These are phyloP conservation scores for Odontamblyopus lacepedii DNA, from an alignment of 2,797 vertebrate species.

Conservation along the genomic window DNA sequence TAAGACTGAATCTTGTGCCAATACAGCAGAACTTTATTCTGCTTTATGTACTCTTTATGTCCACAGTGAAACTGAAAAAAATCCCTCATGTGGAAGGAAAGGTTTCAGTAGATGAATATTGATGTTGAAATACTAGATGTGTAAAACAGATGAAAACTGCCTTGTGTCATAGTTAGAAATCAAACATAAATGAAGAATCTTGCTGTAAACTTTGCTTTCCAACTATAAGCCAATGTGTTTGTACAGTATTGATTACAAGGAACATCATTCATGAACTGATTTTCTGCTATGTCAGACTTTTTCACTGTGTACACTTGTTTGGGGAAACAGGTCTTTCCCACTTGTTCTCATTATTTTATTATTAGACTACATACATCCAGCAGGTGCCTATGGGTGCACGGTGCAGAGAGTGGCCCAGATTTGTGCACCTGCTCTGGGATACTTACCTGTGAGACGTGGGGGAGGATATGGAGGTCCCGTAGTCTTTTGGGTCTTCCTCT, in stretches of 20 bases:
- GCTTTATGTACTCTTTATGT: background rate
- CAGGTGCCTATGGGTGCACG: constrained; percentile 7
- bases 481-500: constrained; percentile 59
- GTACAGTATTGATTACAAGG: background rate
- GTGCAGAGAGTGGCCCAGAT: constrained; percentile 46
- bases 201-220: background rate
- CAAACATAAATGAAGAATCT: background rate
- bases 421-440: constrained; percentile 52
- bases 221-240: background rate
- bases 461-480: constrained; percentile 32
- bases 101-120: background rate
- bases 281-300: background rate
- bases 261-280: background rate
- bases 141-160: too few species aligned
- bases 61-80: background rate
- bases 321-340: constrained; percentile 7
- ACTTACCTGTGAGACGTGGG: constrained; percentile 25
- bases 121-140: background rate
- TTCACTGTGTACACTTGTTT: background rate
- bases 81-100: too few species aligned
- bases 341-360: constrained; percentile 4
- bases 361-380: constrained; percentile 9
- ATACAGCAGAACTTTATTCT: background rate
- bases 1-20: background rate
- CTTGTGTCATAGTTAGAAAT: background rate